Percentiles rank a stretch among this genome's conserved stretches.
Conservation (phyloP, 2,113 vertebrate species). For the Heliornis fulica region DNA sequence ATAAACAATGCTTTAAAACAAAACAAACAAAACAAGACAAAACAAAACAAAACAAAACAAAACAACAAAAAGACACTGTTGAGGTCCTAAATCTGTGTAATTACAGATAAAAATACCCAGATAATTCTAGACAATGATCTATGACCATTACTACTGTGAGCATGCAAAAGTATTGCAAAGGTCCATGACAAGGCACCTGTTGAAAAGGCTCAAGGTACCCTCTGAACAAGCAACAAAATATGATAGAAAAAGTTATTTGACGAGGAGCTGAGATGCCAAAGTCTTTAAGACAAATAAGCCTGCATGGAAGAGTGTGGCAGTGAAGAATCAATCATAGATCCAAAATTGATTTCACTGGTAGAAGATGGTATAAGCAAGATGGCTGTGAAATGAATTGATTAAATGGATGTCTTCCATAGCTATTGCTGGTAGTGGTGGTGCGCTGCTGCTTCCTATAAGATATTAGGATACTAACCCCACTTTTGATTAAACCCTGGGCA, state of each 20-base stretch:
- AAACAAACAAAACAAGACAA: too few relatives aligned
- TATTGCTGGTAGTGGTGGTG: not conserved
- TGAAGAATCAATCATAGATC: not conserved
- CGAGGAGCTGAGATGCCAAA: not conserved
- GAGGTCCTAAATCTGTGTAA: not conserved
- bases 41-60: too few relatives aligned
- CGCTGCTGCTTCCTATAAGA: not conserved
- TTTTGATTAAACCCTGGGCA: not conserved
- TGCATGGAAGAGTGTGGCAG: not conserved
- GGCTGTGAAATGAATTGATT: not conserved
- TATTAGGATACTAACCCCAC: not conserved
- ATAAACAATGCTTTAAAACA: accelerated
- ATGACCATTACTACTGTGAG: not conserved
- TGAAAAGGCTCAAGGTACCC: not conserved
- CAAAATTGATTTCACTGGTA: not conserved
- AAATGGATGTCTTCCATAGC: not conserved
- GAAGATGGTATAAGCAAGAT: not conserved
- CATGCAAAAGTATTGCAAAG: accelerated
- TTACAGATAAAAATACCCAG: not conserved
- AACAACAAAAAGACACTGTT: not conserved
- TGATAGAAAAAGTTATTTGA: not conserved
- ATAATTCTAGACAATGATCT: not conserved
- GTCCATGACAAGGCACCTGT: not conserved
- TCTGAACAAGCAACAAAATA: not conserved
- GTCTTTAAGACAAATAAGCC: not conserved